phyloP scores from a whole-genome alignment of 2,888 invertebrate species.

The Strigamia maritima region DNA sequence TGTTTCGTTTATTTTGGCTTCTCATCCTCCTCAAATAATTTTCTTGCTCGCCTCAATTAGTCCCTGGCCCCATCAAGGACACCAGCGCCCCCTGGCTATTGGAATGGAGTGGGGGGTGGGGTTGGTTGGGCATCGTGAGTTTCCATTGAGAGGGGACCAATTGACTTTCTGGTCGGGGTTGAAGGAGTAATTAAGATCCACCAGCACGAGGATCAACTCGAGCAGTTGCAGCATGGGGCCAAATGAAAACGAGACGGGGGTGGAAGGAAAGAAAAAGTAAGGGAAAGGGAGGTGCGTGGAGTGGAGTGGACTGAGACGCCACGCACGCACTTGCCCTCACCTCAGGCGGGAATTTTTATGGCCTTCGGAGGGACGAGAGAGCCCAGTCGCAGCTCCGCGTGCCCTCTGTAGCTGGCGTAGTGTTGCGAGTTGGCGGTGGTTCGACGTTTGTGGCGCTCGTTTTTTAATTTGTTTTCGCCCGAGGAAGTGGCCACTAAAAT shows the following conservation, averaged over 20 bases:
- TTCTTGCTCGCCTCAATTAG: conserved; percentile 34
- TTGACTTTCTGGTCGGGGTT: conserved; percentile 34
- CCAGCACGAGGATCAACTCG: conserved; percentile 21
- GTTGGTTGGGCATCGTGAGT: conserved; percentile 15
- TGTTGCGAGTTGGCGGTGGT: background rate
- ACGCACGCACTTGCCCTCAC: conserved; percentile 34
- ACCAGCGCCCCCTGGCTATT: conserved; percentile 30
- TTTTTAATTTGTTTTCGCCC: conserved; percentile 33
- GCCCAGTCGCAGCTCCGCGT: conserved; percentile 19
- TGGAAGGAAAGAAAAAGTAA: conserved; percentile 30
- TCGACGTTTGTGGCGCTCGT: conserved; percentile 20
- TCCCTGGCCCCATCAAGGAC: conserved; percentile 34
- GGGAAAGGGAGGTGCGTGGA: conserved; percentile 12
- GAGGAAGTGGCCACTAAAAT: conserved; percentile 31
- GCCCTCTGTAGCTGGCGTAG: conserved; percentile 13
- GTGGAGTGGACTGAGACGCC: conserved; percentile 31
- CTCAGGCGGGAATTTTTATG: conserved; percentile 32
- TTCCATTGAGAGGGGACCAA: conserved; percentile 33
- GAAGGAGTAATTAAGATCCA: conserved; percentile 32
- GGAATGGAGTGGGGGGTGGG: conserved; percentile 17
- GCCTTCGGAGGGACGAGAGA: conserved; percentile 34
- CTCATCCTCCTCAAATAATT: conserved; percentile 34
- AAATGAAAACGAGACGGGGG: conserved; percentile 30
- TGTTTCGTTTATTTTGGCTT: conserved; percentile 34
- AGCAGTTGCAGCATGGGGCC: conserved; percentile 17